Base-by-base conservation (phyloP, 1,140 invertebrate species). In the Bombus affinis region DNA sequence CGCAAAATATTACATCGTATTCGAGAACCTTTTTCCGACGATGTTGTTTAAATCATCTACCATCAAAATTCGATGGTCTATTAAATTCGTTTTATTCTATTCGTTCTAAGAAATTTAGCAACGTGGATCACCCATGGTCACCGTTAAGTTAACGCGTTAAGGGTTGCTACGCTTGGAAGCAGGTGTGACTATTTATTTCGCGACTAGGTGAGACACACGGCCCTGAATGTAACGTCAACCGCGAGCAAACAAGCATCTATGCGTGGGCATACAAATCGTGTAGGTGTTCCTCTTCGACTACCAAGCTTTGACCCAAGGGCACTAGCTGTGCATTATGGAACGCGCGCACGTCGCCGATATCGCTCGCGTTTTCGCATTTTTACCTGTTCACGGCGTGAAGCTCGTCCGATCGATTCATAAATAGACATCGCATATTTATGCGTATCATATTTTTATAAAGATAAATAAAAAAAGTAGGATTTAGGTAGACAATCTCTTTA, bases 261-360 rank as follows among this genome's bases (percentile, higher is more conserved):
- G 87, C 84, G 81, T 89, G 87, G 87, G 81, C 73, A 89, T 83
- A 71, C 77, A 37, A 73, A 80, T 81, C 65, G 86, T 82, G 84
- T 91, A 83, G 86, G 90, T 90, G 88, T 87, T 66, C 28, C 62
- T 84, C 86, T 80, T 84, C 90, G 62, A 79, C 84, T 91, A 86
- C 84, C 90, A 90, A 87, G 90, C 90, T 91, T 89, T 88, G 88
- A 79, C 86, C 86, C 88, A 91, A 91, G 84, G 86, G 88, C 89
- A 86, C 66, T 39, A 70, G 65, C 71, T 70, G 74, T 68, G 81
- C 71, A 82, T 88, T 77, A 82, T 32, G 37, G 42, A 84, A 81
- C 39, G 62, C 81, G 28, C 71, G 32, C 44, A 77, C 66, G 59
- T 47, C 35, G 71, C 25, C 32, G 71, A 83, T 86, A 87, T 77